Percentiles rank a stretch among this genome's conserved stretches.
phyloP scores from a whole-genome alignment of 2,888 invertebrate genomes.

The Lingula anatina region DNA sequence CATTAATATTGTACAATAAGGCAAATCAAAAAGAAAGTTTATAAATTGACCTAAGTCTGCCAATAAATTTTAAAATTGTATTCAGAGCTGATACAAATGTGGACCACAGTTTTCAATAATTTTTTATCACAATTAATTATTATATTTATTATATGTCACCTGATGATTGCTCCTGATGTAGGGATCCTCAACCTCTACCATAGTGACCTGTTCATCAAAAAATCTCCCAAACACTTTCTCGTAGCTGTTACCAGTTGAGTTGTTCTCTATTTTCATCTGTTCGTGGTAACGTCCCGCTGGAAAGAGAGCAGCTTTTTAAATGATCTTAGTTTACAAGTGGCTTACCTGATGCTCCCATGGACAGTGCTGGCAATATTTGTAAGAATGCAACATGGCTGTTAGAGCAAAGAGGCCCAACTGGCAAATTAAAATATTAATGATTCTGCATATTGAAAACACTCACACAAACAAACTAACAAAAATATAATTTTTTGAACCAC shows the following conservation, averaged over 20 bases:
- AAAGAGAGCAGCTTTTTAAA: slow-evolving; percentile 1
- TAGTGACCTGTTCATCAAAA: slow-evolving; percentile 63
- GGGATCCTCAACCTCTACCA: slow-evolving; percentile 77
- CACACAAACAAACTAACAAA: neutral
- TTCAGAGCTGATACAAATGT: too few relatives aligned
- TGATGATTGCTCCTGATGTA: slow-evolving; percentile 80
- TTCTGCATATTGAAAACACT: neutral
- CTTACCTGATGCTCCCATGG: too few relatives aligned
- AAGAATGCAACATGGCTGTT: too few relatives aligned
- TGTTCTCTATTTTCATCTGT: slow-evolving; percentile 63
- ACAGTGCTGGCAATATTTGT: too few relatives aligned
- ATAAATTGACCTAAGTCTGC: too few relatives aligned
- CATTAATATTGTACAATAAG: too few relatives aligned
- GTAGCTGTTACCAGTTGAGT: slow-evolving; percentile 75
- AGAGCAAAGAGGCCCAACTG: neutral
- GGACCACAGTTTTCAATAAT: too few relatives aligned
- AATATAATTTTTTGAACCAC: too few relatives aligned
- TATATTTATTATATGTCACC: too few relatives aligned
- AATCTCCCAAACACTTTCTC: slow-evolving; percentile 72
- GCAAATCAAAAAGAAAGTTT: too few relatives aligned
- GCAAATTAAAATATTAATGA: neutral
- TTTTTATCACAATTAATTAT: too few relatives aligned
- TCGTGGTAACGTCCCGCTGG: slow-evolving; percentile 60
- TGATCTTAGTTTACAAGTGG: neutral
- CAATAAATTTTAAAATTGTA: too few relatives aligned